Conservation (phyloP, 2,888 invertebrate species). For the Trichopria drosophilae region DNA sequence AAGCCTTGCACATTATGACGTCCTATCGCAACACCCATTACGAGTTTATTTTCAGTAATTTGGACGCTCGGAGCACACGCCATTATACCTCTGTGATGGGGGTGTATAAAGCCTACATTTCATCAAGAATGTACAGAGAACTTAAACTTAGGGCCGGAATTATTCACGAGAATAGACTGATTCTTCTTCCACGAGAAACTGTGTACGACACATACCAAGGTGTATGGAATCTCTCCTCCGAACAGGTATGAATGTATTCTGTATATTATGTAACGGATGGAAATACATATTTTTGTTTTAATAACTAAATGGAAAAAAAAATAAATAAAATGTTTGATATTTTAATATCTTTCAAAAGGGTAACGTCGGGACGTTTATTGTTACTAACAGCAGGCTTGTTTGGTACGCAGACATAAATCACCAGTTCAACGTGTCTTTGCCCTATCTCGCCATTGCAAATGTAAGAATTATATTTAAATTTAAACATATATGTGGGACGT, state of each 20-base stretch:
- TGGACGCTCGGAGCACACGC: constrained; percentile 78
- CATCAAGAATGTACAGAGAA: constrained; percentile 89
- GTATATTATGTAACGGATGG: too few species aligned
- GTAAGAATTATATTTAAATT: too few species aligned
- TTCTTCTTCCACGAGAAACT: constrained; percentile 85
- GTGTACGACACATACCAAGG: constrained; percentile 79
- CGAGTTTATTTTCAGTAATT: constrained; percentile 96
- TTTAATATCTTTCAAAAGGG: constrained; percentile 73
- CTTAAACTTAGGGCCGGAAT: constrained; percentile 90
- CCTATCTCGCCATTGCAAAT: constrained; percentile 86
- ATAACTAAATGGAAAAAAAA: too few species aligned
- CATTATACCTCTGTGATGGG: constrained; percentile 90
- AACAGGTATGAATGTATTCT: constrained; percentile 64
- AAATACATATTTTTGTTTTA: constrained; percentile 15
- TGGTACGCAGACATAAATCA: constrained; percentile 98
- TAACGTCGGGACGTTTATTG: constrained; percentile 89
- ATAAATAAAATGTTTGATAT: too few species aligned
- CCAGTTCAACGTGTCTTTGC: constrained; percentile 94
- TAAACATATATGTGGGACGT: too few species aligned
- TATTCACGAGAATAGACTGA: constrained; percentile 82
- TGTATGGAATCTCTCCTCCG: constrained; percentile 97
- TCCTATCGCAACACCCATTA: constrained; percentile 81
- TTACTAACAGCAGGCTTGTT: constrained; percentile 91
- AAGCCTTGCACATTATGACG: constrained; percentile 86
- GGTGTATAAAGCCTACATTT: constrained; percentile 90